phyloP scores from a whole-genome alignment of 2,797 vertebrate genomes.

The Babyrousa celebensis region DNA sequence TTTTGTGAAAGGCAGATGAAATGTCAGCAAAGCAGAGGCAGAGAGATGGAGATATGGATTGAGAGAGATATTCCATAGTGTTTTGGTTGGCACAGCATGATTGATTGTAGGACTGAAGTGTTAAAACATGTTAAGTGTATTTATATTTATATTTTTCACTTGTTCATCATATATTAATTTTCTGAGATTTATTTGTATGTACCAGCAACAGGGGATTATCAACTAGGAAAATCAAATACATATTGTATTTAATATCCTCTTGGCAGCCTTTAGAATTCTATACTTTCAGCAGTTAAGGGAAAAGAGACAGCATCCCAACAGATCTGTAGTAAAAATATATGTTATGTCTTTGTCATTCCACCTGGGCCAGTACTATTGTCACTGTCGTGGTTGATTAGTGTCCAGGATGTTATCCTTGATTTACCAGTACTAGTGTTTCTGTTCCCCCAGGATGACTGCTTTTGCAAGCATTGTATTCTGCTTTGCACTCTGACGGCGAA shows the following conservation, averaged over 20 bases:
- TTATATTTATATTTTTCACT: conserved; percentile 3
- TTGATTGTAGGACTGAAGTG: not conserved
- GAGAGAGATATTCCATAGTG: not conserved
- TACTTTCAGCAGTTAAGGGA: not conserved
- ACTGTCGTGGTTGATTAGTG: not conserved
- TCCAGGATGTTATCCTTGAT: not conserved
- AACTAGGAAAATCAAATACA: conserved; percentile 8
- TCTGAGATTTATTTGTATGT: not conserved
- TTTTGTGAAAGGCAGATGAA: not conserved
- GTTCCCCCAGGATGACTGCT: not conserved
- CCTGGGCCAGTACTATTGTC: too few species aligned
- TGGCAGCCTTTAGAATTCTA: conserved; percentile 19
- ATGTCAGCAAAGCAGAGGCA: not conserved
- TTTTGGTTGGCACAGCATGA: not conserved
- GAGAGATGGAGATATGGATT: not conserved
- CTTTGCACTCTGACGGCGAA: not conserved
- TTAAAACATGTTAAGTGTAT: not conserved
- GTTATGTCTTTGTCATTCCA: not conserved
- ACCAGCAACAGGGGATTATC: not conserved
- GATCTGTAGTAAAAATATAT: not conserved
- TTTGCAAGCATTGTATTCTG: not conserved
- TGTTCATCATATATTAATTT: not conserved
- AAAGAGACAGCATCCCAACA: not conserved
- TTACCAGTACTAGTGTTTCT: too few species aligned
- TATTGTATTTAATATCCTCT: not conserved